Evolutionary conservation across 2,888 invertebrate genomes (phyloP).

Genomic region (Acronicta psi): DNA sequence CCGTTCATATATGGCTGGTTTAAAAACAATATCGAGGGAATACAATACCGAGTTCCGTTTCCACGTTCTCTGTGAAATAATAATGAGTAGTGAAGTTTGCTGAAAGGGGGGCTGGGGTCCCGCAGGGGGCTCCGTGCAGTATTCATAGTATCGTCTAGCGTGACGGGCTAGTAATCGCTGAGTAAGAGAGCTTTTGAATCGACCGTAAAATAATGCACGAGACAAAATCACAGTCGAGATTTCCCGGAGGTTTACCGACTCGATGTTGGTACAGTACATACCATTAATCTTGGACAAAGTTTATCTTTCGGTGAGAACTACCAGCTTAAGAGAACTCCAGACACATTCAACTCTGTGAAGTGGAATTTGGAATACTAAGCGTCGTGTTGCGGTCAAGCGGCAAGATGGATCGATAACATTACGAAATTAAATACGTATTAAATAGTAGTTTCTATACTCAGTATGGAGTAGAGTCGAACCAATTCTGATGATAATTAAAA

Average conservation of each 20-base stretch:
- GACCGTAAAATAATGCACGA: conserved; percentile 16
- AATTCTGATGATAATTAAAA: too few relatives aligned
- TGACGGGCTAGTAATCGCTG: conserved; percentile 21
- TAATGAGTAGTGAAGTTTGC: conserved; percentile 19
- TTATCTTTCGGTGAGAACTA: too few relatives aligned
- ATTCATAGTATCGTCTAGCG: conserved; percentile 42
- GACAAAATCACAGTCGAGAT: neutral
- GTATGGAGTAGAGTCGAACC: too few relatives aligned
- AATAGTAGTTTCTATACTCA: too few relatives aligned
- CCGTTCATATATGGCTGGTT: conserved; percentile 2
- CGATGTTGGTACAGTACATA: neutral
- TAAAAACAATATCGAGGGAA: conserved; percentile 34
- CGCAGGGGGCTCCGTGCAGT: conserved; percentile 42
- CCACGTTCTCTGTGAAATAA: conserved; percentile 28
- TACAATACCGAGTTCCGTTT: conserved; percentile 33
- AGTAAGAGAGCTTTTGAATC: conserved; percentile 1
- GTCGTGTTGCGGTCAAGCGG: too few relatives aligned
- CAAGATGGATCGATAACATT: too few relatives aligned
- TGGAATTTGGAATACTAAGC: too few relatives aligned
- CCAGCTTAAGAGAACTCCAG: too few relatives aligned
- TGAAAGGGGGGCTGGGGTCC: conserved; percentile 3
- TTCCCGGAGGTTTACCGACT: neutral
- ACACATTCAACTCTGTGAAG: too few relatives aligned
- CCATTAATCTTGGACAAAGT: neutral
- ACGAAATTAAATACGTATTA: too few relatives aligned